Base-by-base conservation (phyloP, 2,797 vertebrate genomes). In the Propithecus deckenii region DNA sequence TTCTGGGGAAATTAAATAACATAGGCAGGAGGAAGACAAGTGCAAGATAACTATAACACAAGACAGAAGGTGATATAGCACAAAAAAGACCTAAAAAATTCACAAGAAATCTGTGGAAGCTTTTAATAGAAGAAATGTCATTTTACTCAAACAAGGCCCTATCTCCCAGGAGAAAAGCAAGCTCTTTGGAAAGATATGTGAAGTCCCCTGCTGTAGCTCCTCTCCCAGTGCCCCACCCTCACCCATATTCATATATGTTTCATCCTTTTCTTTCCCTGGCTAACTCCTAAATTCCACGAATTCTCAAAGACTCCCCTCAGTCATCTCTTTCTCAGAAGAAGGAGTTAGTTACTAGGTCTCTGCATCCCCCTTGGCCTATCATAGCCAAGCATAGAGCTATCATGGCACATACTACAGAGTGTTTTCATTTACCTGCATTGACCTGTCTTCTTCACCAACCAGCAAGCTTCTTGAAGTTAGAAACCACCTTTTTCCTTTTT, bases 1-100 rank as follows among this genome's bases (percentile, higher is more conserved):
- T 95, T 65, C 81, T n/a, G 89, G 50, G 32, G 78, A 96, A 93
- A 74, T 94, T 78, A 91, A 95, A 57, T 84, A 59, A 81, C 80
- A 65, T 35, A 69, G 17, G 15, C 65, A 89, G 38, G 67, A 74
- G 8, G 74, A 79, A 94, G 55, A 69, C 17, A 90, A 84, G 41
- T 61, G 2, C 38, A 67, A 71, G 46, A 43, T 43, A 65, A 89
- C 67, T 91, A 4, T 74, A 93, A 74, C 57, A 95, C 67, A 92
- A 87, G 43, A 35, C 48, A 88, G 72, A 93, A 89, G 25, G 41
- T 41, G 10, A 30, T 46, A 52, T 1, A 76, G 18, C 38, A 79
- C 23, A 86, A 92, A 55, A 48, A 83, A 71, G 22, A 41, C 30
- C 91, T 17, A 76, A 50, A 43, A 92, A 38, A 87, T 48, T 86